Evolutionary conservation across 1,140 invertebrate genomes (phyloP).

Genomic region (Eubasilissa regina): DNA sequence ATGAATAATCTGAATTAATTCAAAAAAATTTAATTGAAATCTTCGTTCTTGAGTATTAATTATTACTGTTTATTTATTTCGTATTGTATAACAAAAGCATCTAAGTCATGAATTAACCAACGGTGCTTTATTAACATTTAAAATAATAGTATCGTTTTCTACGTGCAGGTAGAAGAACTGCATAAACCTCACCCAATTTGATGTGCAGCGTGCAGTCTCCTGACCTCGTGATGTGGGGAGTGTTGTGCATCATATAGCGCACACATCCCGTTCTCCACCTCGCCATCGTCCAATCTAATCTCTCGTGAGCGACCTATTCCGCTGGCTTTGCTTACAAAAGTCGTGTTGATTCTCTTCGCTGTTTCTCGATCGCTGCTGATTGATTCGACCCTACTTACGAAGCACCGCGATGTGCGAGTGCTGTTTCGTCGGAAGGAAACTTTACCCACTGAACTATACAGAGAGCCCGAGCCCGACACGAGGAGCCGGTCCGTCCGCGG

Average conservation of each 20-base stretch:
- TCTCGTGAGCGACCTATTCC: neutral
- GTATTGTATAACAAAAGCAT: too few relatives aligned
- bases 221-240: slow-evolving; percentile 35
- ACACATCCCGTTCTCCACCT: slow-evolving; percentile 12
- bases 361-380: too few relatives aligned
- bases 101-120: too few relatives aligned
- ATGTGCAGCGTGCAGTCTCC: neutral
- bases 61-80: too few relatives aligned
- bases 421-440: neutral
- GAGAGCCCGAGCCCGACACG: neutral
- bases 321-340: neutral
- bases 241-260: slow-evolving; percentile 12
- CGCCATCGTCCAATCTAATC: neutral
- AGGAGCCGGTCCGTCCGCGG: slow-evolving; percentile 32
- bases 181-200: too few relatives aligned
- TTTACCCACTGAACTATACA: slow-evolving; percentile 42
- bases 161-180: too few relatives aligned
- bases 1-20: too few relatives aligned
- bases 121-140: too few relatives aligned
- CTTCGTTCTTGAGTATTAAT: too few relatives aligned
- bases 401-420: neutral
- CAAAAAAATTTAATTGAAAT: too few relatives aligned
- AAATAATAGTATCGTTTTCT: too few relatives aligned
- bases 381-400: too few relatives aligned
- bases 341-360: neutral